Base-by-base conservation (phyloP, 2,113 vertebrate species). In the Choloepus hoffmanni region DNA sequence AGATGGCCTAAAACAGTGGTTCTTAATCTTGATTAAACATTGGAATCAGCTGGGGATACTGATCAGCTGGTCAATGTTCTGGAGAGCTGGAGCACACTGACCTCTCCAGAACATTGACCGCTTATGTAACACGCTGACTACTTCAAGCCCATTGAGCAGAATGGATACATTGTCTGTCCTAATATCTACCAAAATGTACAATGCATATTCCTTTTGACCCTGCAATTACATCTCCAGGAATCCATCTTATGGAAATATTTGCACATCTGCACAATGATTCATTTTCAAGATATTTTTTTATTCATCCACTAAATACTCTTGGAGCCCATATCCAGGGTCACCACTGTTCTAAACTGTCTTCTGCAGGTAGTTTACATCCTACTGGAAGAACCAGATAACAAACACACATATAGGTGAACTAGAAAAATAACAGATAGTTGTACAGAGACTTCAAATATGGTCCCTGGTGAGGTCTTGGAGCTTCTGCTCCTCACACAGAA, bases 221-320 rank as follows among this genome's bases (percentile, higher is more conserved):
- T 74, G 62, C 21, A 60, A 48, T 67, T 77, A 53, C 26, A 28
- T 62, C 82, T 85, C 40, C 18, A 92, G 65, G 10, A 58, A 65
- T 65, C 30, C 8, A 7, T 62, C 48, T 73, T 58, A 43, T 6
- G 84, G 21, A 79, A 77, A 79, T 74, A 78, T 23, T 93, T 93
- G 28, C 7, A 63, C 50, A n/a, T 72, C 77, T 50, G 5, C 16
- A 65, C 45, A 74, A 68, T 68, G 36, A 76, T 50, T 89, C 33
- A 74, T 36, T 62, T 95, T 83, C 3, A 58, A 93, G 36, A 62
- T 89, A n/a, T 30, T 67, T 65, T 40, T n/a, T 88, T 89, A 87
- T 95, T 94, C 45, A 92, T 67, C 28, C 18, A 67, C 62, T 40
- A 83, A 92, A 63, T 73, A 93, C 65, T 77, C 23, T 53, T 83